Base-by-base conservation (phyloP, 92 coral and sea anemone species). In the Palythoa heliodiscus region DNA sequence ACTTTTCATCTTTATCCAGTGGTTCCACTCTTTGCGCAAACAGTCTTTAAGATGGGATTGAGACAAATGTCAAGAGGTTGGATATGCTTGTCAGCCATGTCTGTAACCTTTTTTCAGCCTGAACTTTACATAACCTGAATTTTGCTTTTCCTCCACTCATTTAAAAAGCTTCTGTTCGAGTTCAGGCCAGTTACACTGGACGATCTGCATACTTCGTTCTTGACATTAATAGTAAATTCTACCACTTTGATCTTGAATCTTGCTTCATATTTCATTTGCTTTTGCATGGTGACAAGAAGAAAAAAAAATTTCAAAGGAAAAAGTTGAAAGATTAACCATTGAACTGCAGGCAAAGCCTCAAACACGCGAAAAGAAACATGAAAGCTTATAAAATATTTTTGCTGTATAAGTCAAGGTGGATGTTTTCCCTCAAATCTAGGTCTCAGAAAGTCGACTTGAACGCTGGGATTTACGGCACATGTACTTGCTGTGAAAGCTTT, bases 21-120 rank as follows among this genome's bases (percentile, higher is more conserved):
- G 39, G 11, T 50, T 63, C 91, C 87, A 88, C 85, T 76, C 71
- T 38, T 73, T 70, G 0, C 83, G 50, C 17, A 82, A 69, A 11
- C 91, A 55, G 40, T 88, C 87, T 55, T 88, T 88, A 55, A 88
- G 75, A 2, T n/a, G 35, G 91, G 92, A 82, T 85, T 70, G 20
- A 89, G 77, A 58, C 90, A 85, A n/a, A 89, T 89, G 72, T 89
- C 92, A 14, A 86, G 86, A 0, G 92, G 92, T 71, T 89, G 89
- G 55, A 89, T 66, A 89, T 40, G 84, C 86, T 86, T 15, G 92
- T 89, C 20, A 89, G 89, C 13, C 92, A 87, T 48, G 81, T 87
- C 89, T 48, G 89, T 87, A 38, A 81, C 78, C 47, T 87, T 57
- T 43, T 19, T 48, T 39, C 58, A 86, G 85, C 39, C 58, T 39